Base-by-base conservation (phyloP, 35 echinoderm and acorn worm species). In the Acanthaster planci region DNA sequence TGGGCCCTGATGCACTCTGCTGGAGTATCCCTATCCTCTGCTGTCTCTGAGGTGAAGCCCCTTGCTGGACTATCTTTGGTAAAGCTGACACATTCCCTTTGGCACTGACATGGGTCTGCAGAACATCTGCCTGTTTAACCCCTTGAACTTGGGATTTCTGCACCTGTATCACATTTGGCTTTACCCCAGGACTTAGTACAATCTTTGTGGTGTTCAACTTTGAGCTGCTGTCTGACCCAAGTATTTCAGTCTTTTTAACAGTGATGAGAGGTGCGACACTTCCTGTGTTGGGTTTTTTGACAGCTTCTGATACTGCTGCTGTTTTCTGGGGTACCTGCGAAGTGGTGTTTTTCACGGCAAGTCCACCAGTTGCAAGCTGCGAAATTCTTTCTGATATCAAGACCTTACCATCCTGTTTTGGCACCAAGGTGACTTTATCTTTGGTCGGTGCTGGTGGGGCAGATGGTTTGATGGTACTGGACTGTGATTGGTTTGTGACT, bases 341-440 rank as follows among this genome's bases (percentile, higher is more conserved):
- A 14, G 22, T 19, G 8, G 22, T 10, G 2, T 72, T 34, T 30
- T 72, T 72, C 19, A 8, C 3, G 26, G 34, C 30, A 34, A 72
- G 10, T 16, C 14, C n/a, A 16, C 64, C 8, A 35, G 10, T 72
- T 31, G 64, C 64, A 72, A 72, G 64, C 34, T 72, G 64, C 10
- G 64, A 72, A 14, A 72, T 72, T 26, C 30, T 72, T 72, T 72
- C 64, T 14, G 26, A 31, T 72, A 72, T 72, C 64, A 72, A 72
- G 26, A 16, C 14, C 14, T 72, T 72, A 26, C 64, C 64, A 26
- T 72, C 34, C 10, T 26, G 26, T 8, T 72, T 72, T 22, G 16
- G 59, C 23, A n/a, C 21, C 1, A 22, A 14, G 8, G 64, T 16
- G 26, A 34, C 10, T 72, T 35, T 72, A 14, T 72, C 64, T 31